Evolutionary conservation across 1,140 invertebrate species (phyloP).

Genomic region (Pteromalus puparum): DNA sequence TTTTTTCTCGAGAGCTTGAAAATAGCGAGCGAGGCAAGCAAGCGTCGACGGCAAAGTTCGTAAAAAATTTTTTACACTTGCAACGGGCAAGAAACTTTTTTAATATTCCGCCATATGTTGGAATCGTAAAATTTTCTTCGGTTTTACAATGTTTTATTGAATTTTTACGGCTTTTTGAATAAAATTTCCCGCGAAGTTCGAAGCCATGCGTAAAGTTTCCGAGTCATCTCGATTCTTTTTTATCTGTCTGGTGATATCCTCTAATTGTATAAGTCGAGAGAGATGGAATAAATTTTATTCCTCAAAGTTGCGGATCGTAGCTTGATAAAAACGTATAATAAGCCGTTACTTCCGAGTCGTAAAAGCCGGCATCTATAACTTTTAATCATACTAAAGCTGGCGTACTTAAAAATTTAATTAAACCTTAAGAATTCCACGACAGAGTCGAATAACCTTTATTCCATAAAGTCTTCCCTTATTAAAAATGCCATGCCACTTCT

Average conservation of each 20-base stretch:
- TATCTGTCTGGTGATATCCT: not conserved
- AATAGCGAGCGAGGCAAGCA: not conserved
- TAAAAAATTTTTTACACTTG: slow-evolving; percentile 24
- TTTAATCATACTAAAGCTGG: not conserved
- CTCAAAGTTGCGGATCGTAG: not conserved
- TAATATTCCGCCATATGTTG: slow-evolving; percentile 31
- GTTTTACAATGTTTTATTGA: not conserved
- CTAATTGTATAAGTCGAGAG: not conserved
- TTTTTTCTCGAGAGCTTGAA: slow-evolving; percentile 4
- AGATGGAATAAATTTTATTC: not conserved
- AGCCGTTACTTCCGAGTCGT: not conserved
- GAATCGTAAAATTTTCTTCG: not conserved
- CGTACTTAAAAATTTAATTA: not conserved
- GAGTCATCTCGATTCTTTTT: not conserved
- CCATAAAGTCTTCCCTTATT: not conserved
- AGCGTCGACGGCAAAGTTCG: not conserved
- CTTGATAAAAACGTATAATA: not conserved
- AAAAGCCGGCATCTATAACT: not conserved
- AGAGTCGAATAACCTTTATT: not conserved
- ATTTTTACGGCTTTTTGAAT: slow-evolving; percentile 24
- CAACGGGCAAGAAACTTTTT: slow-evolving; percentile 11
- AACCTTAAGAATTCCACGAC: not conserved
- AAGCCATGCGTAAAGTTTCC: not conserved
- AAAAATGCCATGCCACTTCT: not conserved
- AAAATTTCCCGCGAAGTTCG: not conserved